phyloP scores from a whole-genome alignment of 1,140 invertebrate species.

The Saccostrea echinata region DNA sequence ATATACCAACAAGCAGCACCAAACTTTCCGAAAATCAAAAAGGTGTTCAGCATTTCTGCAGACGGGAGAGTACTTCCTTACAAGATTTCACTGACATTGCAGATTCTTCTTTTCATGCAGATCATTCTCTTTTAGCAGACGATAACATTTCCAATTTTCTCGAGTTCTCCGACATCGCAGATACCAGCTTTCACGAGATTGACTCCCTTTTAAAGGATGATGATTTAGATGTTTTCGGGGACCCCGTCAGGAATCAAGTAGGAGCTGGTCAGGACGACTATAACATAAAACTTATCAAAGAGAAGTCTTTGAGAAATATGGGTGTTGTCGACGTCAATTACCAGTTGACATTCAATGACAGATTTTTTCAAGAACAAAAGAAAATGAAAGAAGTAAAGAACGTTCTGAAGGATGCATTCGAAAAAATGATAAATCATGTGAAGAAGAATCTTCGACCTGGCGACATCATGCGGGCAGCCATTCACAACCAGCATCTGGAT shows the following conservation, averaged over 20 bases:
- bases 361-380: conserved; percentile 14
- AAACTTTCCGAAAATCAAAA: neutral
- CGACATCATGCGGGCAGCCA: conserved; percentile 39
- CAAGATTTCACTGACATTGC: neutral
- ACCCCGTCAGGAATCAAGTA: conserved; percentile 22
- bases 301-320: conserved; percentile 3
- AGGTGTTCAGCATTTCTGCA: neutral
- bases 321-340: conserved; percentile 5
- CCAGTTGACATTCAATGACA: conserved; percentile 26
- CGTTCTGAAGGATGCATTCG: neutral
- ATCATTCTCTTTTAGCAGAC: neutral
- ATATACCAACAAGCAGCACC: neutral
- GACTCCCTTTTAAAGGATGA: neutral
- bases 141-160: neutral
- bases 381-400: conserved; percentile 21
- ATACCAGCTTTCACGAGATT: neutral
- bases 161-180: neutral
- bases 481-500: conserved; percentile 3
- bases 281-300: neutral
- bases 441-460: neutral
- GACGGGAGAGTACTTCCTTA: neutral
- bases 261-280: conserved; percentile 5
- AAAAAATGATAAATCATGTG: conserved; percentile 47
- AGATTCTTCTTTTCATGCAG: neutral
- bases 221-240: neutral